These are phyloP conservation scores for Leuciscus waleckii DNA, from an alignment of 2,797 vertebrate species.

Conservation along the genomic window DNA sequence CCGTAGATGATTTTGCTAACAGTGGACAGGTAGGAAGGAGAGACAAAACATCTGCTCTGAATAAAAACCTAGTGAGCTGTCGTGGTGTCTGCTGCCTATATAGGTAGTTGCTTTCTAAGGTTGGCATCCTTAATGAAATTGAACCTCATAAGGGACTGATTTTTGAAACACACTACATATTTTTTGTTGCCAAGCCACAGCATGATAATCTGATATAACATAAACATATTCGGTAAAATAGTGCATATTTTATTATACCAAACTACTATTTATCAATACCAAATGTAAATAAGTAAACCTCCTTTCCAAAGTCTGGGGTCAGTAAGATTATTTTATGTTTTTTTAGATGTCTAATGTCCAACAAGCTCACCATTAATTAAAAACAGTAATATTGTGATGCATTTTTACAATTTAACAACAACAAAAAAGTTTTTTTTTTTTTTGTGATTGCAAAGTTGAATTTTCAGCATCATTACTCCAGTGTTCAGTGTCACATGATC, in stretches of 20 bases:
- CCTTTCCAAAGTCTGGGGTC: background rate
- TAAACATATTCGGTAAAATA: background rate
- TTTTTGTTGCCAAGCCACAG: background rate
- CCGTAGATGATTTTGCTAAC: constrained; percentile 87
- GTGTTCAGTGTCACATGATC: background rate
- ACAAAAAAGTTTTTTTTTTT: no score
- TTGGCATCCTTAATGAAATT: background rate
- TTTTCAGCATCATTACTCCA: background rate
- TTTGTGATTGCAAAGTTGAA: background rate
- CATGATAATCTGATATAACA: background rate
- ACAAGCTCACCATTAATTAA: background rate
- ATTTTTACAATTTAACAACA: no score
- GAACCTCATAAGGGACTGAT: background rate
- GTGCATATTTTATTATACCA: background rate
- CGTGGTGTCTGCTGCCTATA: background rate
- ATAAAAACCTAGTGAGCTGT: background rate
- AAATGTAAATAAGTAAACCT: background rate
- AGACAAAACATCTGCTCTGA: background rate
- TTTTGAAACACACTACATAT: background rate
- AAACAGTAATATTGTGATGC: background rate
- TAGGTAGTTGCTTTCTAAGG: background rate
- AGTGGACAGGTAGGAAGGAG: constrained; percentile 83
- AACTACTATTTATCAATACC: background rate
- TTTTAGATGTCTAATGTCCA: background rate
- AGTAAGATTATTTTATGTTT: background rate